Base-by-base conservation (phyloP, 2,888 invertebrate species). In the Diaperis boleti region DNA sequence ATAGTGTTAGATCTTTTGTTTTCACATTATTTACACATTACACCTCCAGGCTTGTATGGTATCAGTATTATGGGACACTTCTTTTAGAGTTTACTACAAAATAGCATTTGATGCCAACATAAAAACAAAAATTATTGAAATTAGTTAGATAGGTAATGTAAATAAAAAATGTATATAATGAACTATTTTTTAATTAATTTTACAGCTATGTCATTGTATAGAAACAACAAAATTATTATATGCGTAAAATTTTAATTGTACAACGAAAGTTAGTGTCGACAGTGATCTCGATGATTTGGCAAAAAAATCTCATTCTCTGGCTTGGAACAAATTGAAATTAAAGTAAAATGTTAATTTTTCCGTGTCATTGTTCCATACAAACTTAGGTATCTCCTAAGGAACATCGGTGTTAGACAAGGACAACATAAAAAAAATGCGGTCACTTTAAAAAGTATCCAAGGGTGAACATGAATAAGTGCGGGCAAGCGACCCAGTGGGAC, bases 311-410 rank as follows among this genome's bases (percentile, higher is more conserved):
- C 60, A 64, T 67, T 64, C 62, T 59, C 60, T 68, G 66, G 64
- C 67, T 65, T 63, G 55, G 57, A 63, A 62, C 65, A 68, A 70
- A 70, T 68, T 69, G 65, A 67, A 70, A 64, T 65, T 63, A 66
- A 66, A 68, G 65, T 68, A 60, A 66, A 68, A 66, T 68, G 66
- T 62, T 66, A 66, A 68, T 66, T 66, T 63, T 56, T 54, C 52
- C 57, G 65, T 65, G 65, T 68, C 65, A 66, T 68, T 65, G 65
- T 63, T 57, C 65, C 50, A 57, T 44, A 54, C 41, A 31, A 29
- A 37, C 35, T 31, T 22, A 54, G 15, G 31, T 26, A 17, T 29
- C 39, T 41, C 54, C 14, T 42, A 42, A 45, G 45, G 45, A 44
- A 7, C 44, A 33, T 56, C 56, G 29, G 13, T 41, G 55, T 26